Base-by-base conservation (phyloP, 1,140 invertebrate genomes). In the Venturia canescens region DNA sequence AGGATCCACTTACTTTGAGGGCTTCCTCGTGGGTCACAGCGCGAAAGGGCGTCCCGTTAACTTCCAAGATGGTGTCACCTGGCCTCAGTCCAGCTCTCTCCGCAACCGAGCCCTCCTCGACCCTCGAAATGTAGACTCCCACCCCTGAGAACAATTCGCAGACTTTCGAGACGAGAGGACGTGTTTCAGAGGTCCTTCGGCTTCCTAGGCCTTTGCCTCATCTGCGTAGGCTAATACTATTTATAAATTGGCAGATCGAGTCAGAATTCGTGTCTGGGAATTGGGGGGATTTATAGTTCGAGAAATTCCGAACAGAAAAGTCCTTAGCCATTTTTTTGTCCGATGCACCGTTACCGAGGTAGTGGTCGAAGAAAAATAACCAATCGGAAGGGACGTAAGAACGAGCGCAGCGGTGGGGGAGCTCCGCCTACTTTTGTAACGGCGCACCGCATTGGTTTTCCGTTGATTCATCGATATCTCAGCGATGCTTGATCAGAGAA, bases 11-110 rank as follows among this genome's bases (percentile, higher is more conserved):
- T 93, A 97, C 96, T 94, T 97, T 97, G 82, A 97, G 93, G 70
- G 96, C 96, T 91, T 97, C 96, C 88, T 97, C 96, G 89, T 97
- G 97, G 81, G 96, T 96, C 84, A 97, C 96, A 82, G 94, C 95
- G 38, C 95, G 96, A 91, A 97, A 97, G 80, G 96, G 96, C 76
- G 96, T 97, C 69, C 96, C 96, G 90, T 97, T 97, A 81, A 97
- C 97, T 92, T 97, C 96, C 83, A 97, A 93, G 87, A 98, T 97
- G 87, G 96, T 96, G 93, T 98, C 97, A 81, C 97, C 97, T 81
- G 96, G 96, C 86, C 96, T 94, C 75, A 98, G 92, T 83, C 97
- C 97, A 83, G 95, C 95, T 81, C 96, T 93, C 89, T 97, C 96
- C 74, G 97, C 97, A 79, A 97, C 95, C 85, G 96, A 97, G 78